Evolutionary conservation across 2,113 vertebrate genomes (phyloP), one percentile per base, ranked within the genome.

Genomic region (Hypanus sabinus): DNA sequence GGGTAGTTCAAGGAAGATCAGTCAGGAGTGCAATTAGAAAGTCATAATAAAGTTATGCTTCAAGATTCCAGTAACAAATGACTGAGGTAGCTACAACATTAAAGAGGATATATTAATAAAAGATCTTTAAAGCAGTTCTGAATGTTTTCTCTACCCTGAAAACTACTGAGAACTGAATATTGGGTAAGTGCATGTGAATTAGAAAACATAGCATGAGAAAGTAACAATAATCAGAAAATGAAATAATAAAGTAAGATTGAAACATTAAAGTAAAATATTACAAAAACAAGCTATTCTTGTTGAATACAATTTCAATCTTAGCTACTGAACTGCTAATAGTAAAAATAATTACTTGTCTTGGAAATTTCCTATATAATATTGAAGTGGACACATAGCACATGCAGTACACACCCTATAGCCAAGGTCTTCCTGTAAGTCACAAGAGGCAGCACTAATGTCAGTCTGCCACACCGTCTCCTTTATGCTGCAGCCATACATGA

Each of bases 401-500:
- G 30, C 38, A 38, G 20, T 94, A 95, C 95, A 96, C 95, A 99
- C 99, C 96, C 97, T 98, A 95, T 99, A 99, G 94, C 97, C 97
- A 91, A 96, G 96, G 94, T 99, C 98, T 95, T 99, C 99, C 0
- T 97, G 95, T n/a, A 99, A 79, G 55, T 99, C 98, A 95, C 97
- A 97, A 7, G 98, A 97, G 3, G 97, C 93, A 4, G 98, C 96
- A 76, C 94, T 98, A 87, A 97, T 96, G 92, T 94, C 97, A 62
- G 98, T 98, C 94, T 98, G 98, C 98, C 98, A 98, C 94, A 99
- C 97, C 0, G 99, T 99, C 95, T 99, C 98, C 95, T 98, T 99
- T 94, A 99, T 96, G 88, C 99, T 99, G 96, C 99, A 99, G 95
- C 99, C 99, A 73, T 99, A 99, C 98, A 99, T 99, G 95, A 99